Evolutionary conservation across 2,797 vertebrate genomes (phyloP).

Genomic region (Myoxocephalus aenaeus): DNA sequence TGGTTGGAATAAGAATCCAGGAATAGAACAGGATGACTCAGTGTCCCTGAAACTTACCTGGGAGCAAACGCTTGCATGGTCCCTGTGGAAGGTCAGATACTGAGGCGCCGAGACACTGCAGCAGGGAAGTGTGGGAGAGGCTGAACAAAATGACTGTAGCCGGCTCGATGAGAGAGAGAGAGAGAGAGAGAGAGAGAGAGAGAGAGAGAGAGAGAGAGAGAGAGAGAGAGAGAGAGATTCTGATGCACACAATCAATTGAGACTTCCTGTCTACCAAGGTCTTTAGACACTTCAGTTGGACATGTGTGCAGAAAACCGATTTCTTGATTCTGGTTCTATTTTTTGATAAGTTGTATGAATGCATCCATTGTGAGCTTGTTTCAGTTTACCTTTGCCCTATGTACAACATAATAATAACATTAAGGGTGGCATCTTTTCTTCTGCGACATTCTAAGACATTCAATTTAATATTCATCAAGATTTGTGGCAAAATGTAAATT

Average conservation of each 20-base stretch:
- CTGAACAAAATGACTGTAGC: slow-evolving; percentile 45
- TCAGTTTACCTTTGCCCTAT: too few relatives aligned
- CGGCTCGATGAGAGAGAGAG: slow-evolving; percentile 25
- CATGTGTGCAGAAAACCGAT: slow-evolving; percentile 3
- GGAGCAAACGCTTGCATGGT: slow-evolving; percentile 83
- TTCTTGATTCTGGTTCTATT: not conserved
- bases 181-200: slow-evolving; percentile 34
- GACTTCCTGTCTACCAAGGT: slow-evolving; percentile 40
- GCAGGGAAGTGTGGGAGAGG: slow-evolving; percentile 70
- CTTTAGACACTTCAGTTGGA: slow-evolving; percentile 41
- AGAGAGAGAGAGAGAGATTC: slow-evolving; percentile 4
- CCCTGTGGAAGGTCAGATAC: slow-evolving; percentile 77
- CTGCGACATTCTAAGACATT: not conserved
- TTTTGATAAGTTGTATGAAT: not conserved
- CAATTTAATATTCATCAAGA: not conserved
- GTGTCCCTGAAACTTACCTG: slow-evolving; percentile 76
- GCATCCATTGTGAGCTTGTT: not conserved
- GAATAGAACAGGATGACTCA: slow-evolving; percentile 41
- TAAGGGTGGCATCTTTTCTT: not conserved
- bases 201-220: slow-evolving; percentile 8
- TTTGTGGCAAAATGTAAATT: not conserved
- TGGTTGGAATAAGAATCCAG: slow-evolving; percentile 20
- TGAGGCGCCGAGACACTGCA: slow-evolving; percentile 66
- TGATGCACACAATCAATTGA: slow-evolving; percentile 55
- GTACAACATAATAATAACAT: not conserved